Evolutionary conservation across 2,888 invertebrate genomes (phyloP).

Genomic region (Meandrusa payeni): DNA sequence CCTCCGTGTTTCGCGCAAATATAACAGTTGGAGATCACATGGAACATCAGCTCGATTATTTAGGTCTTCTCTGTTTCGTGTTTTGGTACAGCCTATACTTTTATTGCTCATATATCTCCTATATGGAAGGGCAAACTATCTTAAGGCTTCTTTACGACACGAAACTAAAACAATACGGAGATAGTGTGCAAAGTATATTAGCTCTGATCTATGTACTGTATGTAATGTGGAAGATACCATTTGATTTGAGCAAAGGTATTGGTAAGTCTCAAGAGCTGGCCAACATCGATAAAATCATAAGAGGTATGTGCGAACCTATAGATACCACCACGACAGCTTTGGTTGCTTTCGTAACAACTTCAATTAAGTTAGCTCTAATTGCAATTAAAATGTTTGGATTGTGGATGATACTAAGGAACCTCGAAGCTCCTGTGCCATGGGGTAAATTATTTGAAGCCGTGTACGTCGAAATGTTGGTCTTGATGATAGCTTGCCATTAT

Average conservation of each 20-base stretch:
- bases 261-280: constrained; percentile 38
- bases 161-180: constrained; percentile 54
- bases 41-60: constrained; percentile 33
- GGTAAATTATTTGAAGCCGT: constrained; percentile 51
- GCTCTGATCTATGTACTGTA: constrained; percentile 41
- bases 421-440: constrained; percentile 39
- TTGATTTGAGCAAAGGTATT: constrained; percentile 37
- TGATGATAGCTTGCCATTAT: constrained; percentile 43
- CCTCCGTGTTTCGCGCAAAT: constrained; percentile 34
- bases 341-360: constrained; percentile 32
- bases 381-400: constrained; percentile 41
- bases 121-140: constrained; percentile 47
- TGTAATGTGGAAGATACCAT: constrained; percentile 49
- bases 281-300: constrained; percentile 44
- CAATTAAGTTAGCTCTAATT: constrained; percentile 38
- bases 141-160: constrained; percentile 52
- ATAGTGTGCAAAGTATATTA: constrained; percentile 46
- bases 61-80: constrained; percentile 39
- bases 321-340: constrained; percentile 40
- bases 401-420: constrained; percentile 39
- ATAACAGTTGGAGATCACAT: constrained; percentile 25
- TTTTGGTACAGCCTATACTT: constrained; percentile 42
- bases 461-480: constrained; percentile 42
- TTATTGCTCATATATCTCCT: constrained; percentile 44
- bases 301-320: constrained; percentile 41